These are phyloP conservation scores for Kryptolebias ocellatus DNA, from an alignment of 2,797 vertebrate genomes.

Conservation along the genomic window DNA sequence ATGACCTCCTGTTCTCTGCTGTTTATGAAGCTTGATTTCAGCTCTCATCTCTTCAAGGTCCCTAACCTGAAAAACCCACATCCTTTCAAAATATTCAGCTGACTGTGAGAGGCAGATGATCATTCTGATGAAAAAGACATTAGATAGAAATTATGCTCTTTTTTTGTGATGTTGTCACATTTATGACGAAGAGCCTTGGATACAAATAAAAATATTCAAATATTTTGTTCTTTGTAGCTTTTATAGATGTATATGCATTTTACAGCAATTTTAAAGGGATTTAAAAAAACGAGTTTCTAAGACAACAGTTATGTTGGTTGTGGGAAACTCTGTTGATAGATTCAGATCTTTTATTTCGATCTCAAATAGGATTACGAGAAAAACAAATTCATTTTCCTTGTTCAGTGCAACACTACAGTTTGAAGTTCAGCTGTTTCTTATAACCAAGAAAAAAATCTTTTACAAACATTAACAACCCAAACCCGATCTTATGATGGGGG, in stretches of 20 bases:
- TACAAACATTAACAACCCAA: too few species aligned
- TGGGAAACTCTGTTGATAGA: neutral
- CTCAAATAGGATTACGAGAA: neutral
- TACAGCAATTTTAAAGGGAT: neutral
- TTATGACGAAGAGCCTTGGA: neutral
- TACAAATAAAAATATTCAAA: neutral
- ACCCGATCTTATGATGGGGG: too few species aligned
- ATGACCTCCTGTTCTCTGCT: too few species aligned
- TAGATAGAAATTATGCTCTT: neutral
- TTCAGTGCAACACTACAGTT: neutral
- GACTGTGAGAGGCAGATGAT: neutral
- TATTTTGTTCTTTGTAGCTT: neutral
- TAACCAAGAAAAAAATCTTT: too few species aligned
- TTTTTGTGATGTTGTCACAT: neutral
- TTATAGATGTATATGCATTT: neutral
- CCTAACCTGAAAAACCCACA: too few species aligned
- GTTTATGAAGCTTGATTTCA: neutral
- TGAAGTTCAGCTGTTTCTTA: neutral
- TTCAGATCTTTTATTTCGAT: slow-evolving; percentile 4
- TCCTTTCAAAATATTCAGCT: neutral
- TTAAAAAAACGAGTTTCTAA: neutral
- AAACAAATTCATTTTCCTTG: neutral
- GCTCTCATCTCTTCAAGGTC: too few species aligned
- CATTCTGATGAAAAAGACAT: neutral
- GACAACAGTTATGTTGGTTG: neutral